Base-by-base conservation (phyloP, 2,797 vertebrate species). In the Ficedula albicollis region DNA sequence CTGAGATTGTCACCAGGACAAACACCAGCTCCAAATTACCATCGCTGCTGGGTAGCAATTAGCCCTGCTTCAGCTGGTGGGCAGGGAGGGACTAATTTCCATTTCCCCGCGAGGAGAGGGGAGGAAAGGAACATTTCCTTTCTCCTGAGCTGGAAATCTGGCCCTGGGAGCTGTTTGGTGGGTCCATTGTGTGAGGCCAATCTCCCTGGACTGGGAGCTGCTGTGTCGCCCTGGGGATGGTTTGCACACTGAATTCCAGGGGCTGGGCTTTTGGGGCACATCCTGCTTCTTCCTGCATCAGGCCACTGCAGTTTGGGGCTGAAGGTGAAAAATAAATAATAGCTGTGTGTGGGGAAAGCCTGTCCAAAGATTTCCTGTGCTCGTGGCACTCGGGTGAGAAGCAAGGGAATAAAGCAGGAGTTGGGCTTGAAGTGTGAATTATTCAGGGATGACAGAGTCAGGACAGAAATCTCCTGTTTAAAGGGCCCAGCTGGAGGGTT, bases 401-500 rank as follows among this genome's bases (percentile, higher is more conserved):
- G 55, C 10, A 30, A 84, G 36, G 41, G 44, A 3, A 6, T 34
- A 55, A 89, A 84, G 13, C 25, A 46, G 63, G 44, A 70, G 58
- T 2, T 86, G 74, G 55, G 89, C 62, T 82, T 59, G 88, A 69
- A 32, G 26, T 15, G 32, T 90, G 82, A 90, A 84, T 76, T 25
- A 18, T 25, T 89, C 34, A 16, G 34, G 39, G 93, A 64, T 73
- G 59, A 58, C 9, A 59, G 76, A 91, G 76, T 23, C 67, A 72
- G 82, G 88, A 90, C 26, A 60, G 70, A 51, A 74, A 96, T 66
- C 51, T 77, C 5, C 68, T 34, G 32, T 52, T 90, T 70, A 12
- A 90, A 95, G 84, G 78, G 63, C 87, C 77, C 85, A 36, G 79
- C 56, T 86, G 94, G 89, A 76, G 88, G n/a, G 68, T 87, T 93